Evolutionary conservation across 2,888 invertebrate genomes (phyloP).

Genomic region (Baronia brevicornis): DNA sequence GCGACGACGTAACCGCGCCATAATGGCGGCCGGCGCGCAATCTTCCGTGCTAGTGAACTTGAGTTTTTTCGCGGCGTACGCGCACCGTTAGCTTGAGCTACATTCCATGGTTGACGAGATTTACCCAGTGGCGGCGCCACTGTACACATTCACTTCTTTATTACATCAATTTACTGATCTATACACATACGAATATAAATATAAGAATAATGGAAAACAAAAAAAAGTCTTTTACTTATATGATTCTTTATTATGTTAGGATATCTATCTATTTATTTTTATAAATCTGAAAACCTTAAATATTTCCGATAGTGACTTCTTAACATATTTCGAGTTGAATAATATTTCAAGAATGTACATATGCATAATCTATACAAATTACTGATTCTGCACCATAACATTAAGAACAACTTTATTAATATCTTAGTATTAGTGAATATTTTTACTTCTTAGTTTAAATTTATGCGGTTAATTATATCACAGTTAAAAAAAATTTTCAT

Average conservation of each 20-base stretch:
- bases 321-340: too few species aligned
- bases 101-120: slow-evolving; percentile 61
- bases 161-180: slow-evolving; percentile 2
- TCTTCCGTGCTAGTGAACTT: slow-evolving; percentile 75
- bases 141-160: slow-evolving; percentile 13
- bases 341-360: too few species aligned
- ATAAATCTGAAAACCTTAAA: too few species aligned
- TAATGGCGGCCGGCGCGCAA: slow-evolving; percentile 58
- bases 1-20: slow-evolving; percentile 63
- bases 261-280: slow-evolving; percentile 1
- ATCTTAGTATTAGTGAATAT: too few species aligned
- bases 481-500: too few species aligned
- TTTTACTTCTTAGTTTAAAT: too few species aligned
- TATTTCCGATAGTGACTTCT: too few species aligned
- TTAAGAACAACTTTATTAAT: too few species aligned
- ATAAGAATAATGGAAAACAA: slow-evolving; percentile 15
- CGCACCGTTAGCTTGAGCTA: slow-evolving; percentile 70
- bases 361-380: too few species aligned
- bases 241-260: too few species aligned
- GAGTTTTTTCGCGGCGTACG: slow-evolving; percentile 65
- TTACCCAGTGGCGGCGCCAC: slow-evolving; percentile 52
- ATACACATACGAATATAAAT: slow-evolving; percentile 3
- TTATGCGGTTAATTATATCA: too few species aligned
- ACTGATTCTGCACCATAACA: background rate
- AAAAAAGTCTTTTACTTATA: too few species aligned